phyloP scores from a whole-genome alignment of 2,888 invertebrate species.

The Slavum lentiscoides region DNA sequence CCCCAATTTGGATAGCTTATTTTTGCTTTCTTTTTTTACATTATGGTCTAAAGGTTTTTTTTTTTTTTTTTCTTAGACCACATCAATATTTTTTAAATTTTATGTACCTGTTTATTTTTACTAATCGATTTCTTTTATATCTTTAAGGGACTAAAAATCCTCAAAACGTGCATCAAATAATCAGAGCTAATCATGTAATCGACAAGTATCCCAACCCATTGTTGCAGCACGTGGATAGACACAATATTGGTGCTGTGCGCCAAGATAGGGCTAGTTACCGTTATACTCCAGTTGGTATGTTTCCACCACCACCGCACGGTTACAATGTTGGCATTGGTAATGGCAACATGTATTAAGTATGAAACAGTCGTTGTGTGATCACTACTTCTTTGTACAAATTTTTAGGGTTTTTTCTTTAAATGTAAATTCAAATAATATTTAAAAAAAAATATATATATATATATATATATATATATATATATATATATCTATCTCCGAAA shows the following conservation, averaged over 20 bases:
- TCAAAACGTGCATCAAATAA: constrained; percentile 42
- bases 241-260: constrained; percentile 53
- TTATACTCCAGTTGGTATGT: constrained; percentile 54
- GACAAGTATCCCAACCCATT: constrained; percentile 42
- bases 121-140: constrained; percentile 12
- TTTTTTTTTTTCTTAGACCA: constrained; percentile 33
- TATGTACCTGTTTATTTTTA: constrained; percentile 1
- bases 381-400: constrained; percentile 25
- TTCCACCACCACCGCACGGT: constrained; percentile 30
- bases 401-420: constrained; percentile 50
- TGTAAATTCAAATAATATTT: constrained; percentile 48
- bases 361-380: neutral
- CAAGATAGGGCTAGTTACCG: constrained; percentile 55
- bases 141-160: constrained; percentile 28
- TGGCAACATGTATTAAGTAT: constrained; percentile 38
- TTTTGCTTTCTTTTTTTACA: constrained; percentile 22
- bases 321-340: constrained; percentile 55
- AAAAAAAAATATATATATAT: constrained; percentile 8
- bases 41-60: constrained; percentile 50
- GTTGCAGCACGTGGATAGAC: constrained; percentile 45
- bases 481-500: constrained; percentile 32
- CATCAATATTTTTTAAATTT: constrained; percentile 2
- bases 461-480: constrained; percentile 25
- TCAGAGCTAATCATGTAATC: constrained; percentile 40
- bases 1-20: constrained; percentile 17